Conservation (phyloP, 2,113 vertebrate genomes). For the Camelus dromedarius region DNA sequence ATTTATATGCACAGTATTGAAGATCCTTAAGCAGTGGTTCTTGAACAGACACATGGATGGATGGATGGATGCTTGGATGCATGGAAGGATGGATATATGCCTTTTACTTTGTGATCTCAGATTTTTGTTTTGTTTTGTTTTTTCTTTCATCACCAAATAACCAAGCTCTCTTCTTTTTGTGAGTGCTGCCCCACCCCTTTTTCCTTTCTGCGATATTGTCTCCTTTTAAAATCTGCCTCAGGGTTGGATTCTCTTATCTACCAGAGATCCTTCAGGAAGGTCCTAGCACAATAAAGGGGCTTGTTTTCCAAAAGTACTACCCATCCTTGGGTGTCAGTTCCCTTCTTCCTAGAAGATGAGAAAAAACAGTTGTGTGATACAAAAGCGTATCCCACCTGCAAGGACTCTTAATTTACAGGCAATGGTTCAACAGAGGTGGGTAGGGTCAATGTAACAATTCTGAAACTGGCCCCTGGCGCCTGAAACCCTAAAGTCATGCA, state of each 20-base stretch:
- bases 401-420: not conserved
- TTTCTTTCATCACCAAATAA: not conserved
- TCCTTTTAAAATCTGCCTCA: not conserved
- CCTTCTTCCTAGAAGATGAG: not conserved
- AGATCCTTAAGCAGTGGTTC: not conserved
- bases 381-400: not conserved
- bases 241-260: not conserved
- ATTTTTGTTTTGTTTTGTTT: not conserved
- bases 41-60: not conserved
- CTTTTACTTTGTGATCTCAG: not conserved
- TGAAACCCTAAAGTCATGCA: not conserved
- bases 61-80: not conserved
- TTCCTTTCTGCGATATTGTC: not conserved
- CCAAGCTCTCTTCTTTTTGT: not conserved
- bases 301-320: not conserved
- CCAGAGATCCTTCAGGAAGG: not conserved
- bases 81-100: no score
- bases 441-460: not conserved
- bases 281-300: not conserved
- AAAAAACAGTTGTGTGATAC: not conserved
- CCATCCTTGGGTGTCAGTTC: not conserved
- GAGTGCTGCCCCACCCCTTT: not conserved
- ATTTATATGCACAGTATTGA: not conserved
- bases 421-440: not conserved
- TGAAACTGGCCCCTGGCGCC: not conserved